Evolutionary conservation across 2,113 vertebrate species (phyloP), one percentile per base, ranked within the genome.

Genomic region (Dryoscopus gambensis): DNA sequence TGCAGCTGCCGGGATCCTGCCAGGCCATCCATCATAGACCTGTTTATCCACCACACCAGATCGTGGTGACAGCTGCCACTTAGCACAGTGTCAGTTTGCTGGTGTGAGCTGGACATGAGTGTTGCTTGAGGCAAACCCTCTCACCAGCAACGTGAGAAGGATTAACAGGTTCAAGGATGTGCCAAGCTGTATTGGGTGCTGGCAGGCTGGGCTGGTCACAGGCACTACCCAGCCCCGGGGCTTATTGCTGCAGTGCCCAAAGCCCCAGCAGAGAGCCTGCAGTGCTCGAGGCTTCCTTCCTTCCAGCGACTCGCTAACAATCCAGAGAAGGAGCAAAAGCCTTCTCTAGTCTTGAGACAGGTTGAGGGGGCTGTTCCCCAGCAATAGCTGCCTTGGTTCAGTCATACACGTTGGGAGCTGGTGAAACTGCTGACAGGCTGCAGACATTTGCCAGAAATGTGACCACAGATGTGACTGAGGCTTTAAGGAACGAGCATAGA

Each of bases 31-130:
- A 91, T 93, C 87, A 84, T 5, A 35, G 46, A 2, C 49, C 57
- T 65, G 12, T 56, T 95, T 60, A 88, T 21, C 65, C 31, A 5
- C 19, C 40, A 23, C 1, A 0, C 55, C 47, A 35, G 67, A 57
- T 50, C 28, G 3, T n/a, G 8, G 18, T 35, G 85, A 88, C 79
- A 90, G 83, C 63, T 23, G 22, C 86, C 42, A 30, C 23, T 83
- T 49, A 91, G 84, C 87, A 83, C 59, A 47, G 17, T 47, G 39
- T 62, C 87, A 46, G 40, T 49, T 87, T 62, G 64, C 59, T 14
- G 30, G 2, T 25, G 28, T 4, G 52, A 82, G 30, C n/a, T 1
- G 28, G 89, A 44, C 57, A 2, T 0, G 5, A 53, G 49, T 1
- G 0, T 9, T 13, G 44, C 89, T 64, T 8, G 8, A 55, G 60